A percentile compares a stretch with the other conserved stretches of the same genome.
phyloP scores from a whole-genome alignment of 2,888 invertebrate genomes.

The Standfussiana lucernea region DNA sequence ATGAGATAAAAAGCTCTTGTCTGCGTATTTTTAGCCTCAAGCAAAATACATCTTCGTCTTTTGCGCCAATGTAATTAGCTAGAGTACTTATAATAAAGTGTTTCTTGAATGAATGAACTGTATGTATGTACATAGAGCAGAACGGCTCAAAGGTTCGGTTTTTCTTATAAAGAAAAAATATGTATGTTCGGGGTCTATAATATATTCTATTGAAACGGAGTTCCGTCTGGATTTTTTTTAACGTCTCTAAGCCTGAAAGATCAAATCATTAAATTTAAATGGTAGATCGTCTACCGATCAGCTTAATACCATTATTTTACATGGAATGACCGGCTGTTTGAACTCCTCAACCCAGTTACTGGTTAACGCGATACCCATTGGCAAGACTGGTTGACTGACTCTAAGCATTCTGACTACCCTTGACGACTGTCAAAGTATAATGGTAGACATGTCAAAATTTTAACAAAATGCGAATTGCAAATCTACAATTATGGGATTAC shows the following conservation, averaged over 20 bases:
- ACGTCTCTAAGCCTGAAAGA: too few relatives aligned
- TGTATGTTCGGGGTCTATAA: neutral
- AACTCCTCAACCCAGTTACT: neutral
- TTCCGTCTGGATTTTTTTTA: neutral
- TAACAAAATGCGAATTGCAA: neutral
- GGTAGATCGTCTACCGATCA: neutral
- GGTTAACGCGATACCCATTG: neutral
- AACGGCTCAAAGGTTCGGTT: neutral
- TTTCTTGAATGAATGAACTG: neutral
- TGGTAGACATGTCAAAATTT: neutral
- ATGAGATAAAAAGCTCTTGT: conserved; percentile 17
- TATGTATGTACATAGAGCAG: neutral
- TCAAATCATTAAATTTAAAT: neutral
- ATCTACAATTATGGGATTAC: conserved; percentile 43
- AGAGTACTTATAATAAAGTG: neutral
- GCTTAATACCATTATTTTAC: neutral
- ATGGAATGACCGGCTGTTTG: neutral
- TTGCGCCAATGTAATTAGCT: conserved; percentile 10
- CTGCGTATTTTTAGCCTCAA: conserved; percentile 33
- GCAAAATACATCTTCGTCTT: conserved; percentile 15
- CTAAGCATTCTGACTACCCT: neutral
- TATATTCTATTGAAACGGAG: neutral
- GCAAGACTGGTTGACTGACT: neutral
- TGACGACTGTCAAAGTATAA: neutral
- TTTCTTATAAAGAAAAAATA: neutral